Evolutionary conservation across 2,888 invertebrate species (phyloP).

Genomic region (Agriopis aurantiaria): DNA sequence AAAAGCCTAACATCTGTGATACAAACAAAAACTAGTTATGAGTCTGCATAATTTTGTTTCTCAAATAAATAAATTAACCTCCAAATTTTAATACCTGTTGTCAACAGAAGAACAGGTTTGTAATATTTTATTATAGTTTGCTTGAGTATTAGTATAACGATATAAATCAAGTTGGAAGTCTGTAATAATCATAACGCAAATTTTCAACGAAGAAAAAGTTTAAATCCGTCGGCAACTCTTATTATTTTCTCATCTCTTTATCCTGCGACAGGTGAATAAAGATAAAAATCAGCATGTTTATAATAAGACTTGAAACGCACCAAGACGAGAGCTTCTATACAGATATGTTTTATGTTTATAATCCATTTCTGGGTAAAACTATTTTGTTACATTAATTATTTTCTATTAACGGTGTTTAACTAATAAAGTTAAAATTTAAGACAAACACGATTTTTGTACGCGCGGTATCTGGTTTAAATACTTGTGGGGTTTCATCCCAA

Average conservation of each 20-base stretch:
- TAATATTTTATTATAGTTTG: background rate
- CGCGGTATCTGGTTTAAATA: background rate
- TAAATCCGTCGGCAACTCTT: slow-evolving; percentile 61
- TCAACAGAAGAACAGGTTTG: background rate
- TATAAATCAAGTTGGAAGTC: background rate
- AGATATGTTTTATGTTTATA: background rate
- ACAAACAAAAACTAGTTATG: slow-evolving; percentile 39
- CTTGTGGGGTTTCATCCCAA: slow-evolving; percentile 14
- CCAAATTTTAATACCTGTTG: background rate
- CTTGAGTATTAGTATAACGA: background rate
- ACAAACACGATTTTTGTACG: background rate
- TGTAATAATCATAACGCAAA: background rate
- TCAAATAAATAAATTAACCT: slow-evolving; percentile 1
- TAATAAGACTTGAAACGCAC: slow-evolving; percentile 48
- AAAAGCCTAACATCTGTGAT: slow-evolving; percentile 40
- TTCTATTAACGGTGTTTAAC: background rate
- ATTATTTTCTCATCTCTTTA: slow-evolving; percentile 60
- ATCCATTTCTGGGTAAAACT: no score
- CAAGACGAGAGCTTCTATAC: background rate
- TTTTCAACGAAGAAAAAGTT: background rate
- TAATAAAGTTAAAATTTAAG: background rate
- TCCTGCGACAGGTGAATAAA: slow-evolving; percentile 63
- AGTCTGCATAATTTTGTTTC: slow-evolving; percentile 31
- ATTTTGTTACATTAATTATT: no score
- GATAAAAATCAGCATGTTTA: slow-evolving; percentile 74